Conservation (phyloP, 2,888 invertebrate species). For the Prosapia bicincta region DNA sequence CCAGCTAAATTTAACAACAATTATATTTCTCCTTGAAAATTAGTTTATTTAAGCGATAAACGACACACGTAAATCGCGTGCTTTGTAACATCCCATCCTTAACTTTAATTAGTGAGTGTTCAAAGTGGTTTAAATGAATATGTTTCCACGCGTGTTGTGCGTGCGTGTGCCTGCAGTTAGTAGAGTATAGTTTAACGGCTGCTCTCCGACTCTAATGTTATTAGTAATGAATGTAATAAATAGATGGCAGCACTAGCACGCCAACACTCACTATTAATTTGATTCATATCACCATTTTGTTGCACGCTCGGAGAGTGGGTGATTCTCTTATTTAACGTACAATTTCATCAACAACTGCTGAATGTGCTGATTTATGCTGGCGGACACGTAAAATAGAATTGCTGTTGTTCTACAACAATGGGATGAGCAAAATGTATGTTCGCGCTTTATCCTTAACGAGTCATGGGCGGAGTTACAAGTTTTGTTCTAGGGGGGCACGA, state of each 20-base stretch:
- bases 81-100: neutral
- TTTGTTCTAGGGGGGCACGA: no score
- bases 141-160: neutral
- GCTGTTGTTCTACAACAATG: no score
- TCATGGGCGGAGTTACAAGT: no score
- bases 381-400: no score
- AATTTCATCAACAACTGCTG: neutral
- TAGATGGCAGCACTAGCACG: neutral
- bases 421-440: no score
- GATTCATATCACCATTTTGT: slow-evolving; percentile 2
- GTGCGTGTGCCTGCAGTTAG: neutral
- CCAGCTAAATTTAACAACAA: no score
- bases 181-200: neutral
- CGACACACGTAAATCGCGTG: no score
- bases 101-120: neutral
- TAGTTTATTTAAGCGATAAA: no score
- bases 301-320: neutral
- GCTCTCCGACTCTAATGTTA: neutral
- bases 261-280: neutral
- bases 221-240: neutral
- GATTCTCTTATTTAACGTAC: neutral
- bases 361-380: neutral
- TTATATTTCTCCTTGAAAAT: no score
- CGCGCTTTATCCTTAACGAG: no score
- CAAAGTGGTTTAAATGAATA: neutral